These are phyloP conservation scores for Brachionus koreanus DNA, from an alignment of 1,140 invertebrate species.

Conservation along the genomic window DNA sequence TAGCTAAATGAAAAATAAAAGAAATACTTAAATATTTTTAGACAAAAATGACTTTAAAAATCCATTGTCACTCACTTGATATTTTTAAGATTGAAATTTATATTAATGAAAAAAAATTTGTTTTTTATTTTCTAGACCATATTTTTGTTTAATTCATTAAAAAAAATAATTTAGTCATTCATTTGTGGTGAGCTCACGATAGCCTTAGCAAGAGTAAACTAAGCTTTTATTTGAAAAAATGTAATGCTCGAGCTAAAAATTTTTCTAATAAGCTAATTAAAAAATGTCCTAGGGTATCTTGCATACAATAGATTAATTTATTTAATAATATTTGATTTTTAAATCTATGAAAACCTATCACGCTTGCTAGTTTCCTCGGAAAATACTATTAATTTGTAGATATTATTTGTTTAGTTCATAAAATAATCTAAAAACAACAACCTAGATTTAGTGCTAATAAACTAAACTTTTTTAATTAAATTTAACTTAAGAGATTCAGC, in stretches of 20 bases:
- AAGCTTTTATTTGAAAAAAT: neutral
- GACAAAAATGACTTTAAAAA: neutral
- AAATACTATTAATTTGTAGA: neutral
- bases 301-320: neutral
- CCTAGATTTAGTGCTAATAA: neutral
- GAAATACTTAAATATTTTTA: neutral
- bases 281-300: neutral
- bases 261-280: neutral
- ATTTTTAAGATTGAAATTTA: neutral
- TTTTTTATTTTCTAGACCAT: neutral
- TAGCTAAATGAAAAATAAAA: neutral
- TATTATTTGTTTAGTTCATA: neutral
- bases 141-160: neutral
- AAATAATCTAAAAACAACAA: neutral
- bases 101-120: neutral
- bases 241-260: neutral
- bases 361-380: neutral
- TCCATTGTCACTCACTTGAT: neutral
- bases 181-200: neutral
- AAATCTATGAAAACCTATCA: too few species aligned
- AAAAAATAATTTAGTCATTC: neutral
- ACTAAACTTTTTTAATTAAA: too few species aligned
- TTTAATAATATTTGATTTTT: neutral
- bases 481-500: too few species aligned
- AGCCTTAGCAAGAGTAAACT: neutral